Conservation (phyloP, 2,888 invertebrate species). For the Imbricaverruca yamaguchii region DNA sequence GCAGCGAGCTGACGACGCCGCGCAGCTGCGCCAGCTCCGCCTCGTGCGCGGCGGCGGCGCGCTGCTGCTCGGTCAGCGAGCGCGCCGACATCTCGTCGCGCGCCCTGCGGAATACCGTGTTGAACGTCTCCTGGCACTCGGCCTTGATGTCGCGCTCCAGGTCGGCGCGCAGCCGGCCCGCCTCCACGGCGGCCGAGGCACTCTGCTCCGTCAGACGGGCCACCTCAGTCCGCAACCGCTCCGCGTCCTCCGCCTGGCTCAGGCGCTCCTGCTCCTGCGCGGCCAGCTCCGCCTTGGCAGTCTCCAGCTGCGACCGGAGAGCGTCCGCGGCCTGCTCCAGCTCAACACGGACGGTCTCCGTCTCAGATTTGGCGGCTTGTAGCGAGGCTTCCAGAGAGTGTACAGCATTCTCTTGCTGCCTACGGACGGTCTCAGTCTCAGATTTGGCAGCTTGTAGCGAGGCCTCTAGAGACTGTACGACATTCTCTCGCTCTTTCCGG, state of each 20-base stretch:
- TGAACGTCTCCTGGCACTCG: slow-evolving; percentile 10
- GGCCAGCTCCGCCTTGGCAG: background rate
- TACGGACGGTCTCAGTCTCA: background rate
- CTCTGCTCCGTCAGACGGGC: background rate
- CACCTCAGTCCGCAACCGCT: background rate
- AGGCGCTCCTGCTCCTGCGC: no score
- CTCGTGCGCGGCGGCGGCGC: background rate
- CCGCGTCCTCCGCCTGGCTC: background rate
- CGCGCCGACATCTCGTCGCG: background rate
- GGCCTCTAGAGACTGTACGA: no score
- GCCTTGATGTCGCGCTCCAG: background rate
- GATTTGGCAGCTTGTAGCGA: background rate
- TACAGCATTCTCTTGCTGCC: background rate
- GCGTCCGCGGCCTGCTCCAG: background rate
- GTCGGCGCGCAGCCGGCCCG: background rate
- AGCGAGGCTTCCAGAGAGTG: no score
- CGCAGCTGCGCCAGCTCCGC: background rate
- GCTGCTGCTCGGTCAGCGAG: background rate
- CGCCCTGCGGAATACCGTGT: background rate
- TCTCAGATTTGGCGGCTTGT: no score
- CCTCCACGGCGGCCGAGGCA: background rate
- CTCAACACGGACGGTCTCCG: background rate
- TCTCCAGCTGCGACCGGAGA: background rate
- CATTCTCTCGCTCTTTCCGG: no score
- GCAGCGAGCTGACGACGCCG: background rate